A percentile compares a stretch with the other conserved stretches of the same genome.
Conservation (phyloP, 2,888 invertebrate species). For the Lysandra bellargus region DNA sequence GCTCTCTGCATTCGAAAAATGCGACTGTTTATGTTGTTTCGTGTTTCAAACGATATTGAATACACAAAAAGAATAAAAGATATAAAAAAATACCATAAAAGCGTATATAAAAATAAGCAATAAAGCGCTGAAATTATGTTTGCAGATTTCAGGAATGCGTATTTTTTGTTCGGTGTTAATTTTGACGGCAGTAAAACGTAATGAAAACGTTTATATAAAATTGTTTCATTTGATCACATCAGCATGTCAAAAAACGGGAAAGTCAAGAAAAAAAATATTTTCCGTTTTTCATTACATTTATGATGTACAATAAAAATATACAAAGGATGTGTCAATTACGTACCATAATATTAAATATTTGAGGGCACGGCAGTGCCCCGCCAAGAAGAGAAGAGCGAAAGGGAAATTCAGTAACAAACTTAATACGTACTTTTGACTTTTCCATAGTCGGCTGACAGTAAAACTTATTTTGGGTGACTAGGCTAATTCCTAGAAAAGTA, state of each 20-base stretch:
- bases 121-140: background rate
- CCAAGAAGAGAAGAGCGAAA: too few relatives aligned
- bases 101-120: background rate
- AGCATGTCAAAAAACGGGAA: background rate
- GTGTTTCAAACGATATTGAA: background rate
- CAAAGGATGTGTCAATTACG: too few relatives aligned
- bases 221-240: background rate
- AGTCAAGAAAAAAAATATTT: background rate
- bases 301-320: too few relatives aligned
- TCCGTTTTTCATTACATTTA: background rate
- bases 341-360: too few relatives aligned
- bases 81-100: background rate
- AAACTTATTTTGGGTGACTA: too few relatives aligned
- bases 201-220: conserved; percentile 5
- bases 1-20: background rate
- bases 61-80: background rate
- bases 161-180: conserved; percentile 1
- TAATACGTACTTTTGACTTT: too few relatives aligned
- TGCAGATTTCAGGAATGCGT: background rate
- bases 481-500: too few relatives aligned
- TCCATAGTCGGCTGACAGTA: too few relatives aligned
- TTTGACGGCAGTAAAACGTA: conserved; percentile 14
- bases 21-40: background rate
- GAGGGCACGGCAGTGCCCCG: too few relatives aligned
- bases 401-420: too few relatives aligned